These are phyloP conservation scores for Anthonomus grandis DNA, from an alignment of 1,140 invertebrate species.

Conservation along the genomic window DNA sequence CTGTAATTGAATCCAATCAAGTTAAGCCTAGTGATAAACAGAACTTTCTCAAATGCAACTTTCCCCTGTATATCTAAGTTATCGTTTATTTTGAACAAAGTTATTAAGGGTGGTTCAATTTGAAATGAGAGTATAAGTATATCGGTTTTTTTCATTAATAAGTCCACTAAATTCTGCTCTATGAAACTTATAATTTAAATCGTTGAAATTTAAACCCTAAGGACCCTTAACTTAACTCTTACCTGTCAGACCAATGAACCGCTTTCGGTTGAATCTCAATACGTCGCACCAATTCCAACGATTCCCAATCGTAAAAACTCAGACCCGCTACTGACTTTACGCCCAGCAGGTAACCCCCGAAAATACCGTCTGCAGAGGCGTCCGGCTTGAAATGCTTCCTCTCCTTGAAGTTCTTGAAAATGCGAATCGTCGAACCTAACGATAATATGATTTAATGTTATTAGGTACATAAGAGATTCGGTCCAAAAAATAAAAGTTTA, in stretches of 20 bases:
- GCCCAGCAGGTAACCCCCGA: slow-evolving; percentile 91
- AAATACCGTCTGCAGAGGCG: slow-evolving; percentile 95
- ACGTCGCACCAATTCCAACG: slow-evolving; percentile 82
- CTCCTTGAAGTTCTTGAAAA: slow-evolving; percentile 99
- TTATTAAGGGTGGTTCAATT: too few species aligned
- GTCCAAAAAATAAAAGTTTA: not conserved
- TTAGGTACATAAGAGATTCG: not conserved
- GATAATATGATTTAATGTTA: not conserved
- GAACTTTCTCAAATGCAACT: too few species aligned
- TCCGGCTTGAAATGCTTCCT: slow-evolving; percentile 93
- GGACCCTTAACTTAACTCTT: not conserved
- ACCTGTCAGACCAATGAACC: slow-evolving; percentile 90
- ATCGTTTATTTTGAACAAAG: too few species aligned
- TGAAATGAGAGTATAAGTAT: too few species aligned
- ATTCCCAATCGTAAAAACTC: slow-evolving; percentile 97
- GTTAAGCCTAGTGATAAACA: too few species aligned
- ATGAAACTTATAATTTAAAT: not conserved
- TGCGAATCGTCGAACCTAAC: slow-evolving; percentile 76
- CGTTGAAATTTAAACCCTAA: not conserved
- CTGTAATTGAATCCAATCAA: too few species aligned
- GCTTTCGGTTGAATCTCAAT: slow-evolving; percentile 94
- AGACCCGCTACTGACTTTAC: slow-evolving; percentile 91
- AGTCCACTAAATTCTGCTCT: too few species aligned
- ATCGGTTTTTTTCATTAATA: too few species aligned
- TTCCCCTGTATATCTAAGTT: too few species aligned